Conservation (phyloP, 2,797 vertebrate genomes). For the Coendou prehensilis region DNA sequence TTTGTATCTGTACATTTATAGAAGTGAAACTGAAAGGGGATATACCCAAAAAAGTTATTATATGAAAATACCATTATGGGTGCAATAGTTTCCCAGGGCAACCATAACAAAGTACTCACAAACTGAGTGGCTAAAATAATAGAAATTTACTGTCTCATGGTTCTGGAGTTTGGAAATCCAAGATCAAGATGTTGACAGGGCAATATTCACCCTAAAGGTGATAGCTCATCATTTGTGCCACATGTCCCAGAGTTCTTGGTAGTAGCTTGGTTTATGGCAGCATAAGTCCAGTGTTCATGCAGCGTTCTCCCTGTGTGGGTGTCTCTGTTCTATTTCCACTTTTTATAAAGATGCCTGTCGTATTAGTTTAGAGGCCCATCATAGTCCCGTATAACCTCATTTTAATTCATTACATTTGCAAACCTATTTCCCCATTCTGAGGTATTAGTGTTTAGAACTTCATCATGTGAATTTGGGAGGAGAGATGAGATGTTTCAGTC, state of each 20-base stretch:
- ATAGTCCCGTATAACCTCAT: neutral
- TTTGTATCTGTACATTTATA: neutral
- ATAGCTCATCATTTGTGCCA: neutral
- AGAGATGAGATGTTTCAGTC: neutral
- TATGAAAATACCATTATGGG: neutral
- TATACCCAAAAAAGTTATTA: neutral
- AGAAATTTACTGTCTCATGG: neutral
- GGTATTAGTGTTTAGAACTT: neutral
- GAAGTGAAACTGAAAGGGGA: neutral
- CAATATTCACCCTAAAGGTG: neutral
- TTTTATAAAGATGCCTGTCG: neutral
- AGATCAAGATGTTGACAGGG: neutral
- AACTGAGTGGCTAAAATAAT: neutral
- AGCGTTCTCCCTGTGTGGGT: neutral
- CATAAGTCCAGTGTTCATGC: neutral
- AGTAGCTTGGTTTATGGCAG: neutral
- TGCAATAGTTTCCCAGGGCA: neutral
- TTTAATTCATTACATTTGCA: neutral
- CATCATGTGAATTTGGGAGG: neutral
- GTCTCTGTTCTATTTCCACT: neutral
- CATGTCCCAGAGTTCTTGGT: neutral
- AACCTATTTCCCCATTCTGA: neutral
- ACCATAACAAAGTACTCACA: neutral
- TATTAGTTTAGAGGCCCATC: neutral
- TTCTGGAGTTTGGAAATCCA: neutral